Percentiles rank a stretch among this genome's conserved stretches.
These are phyloP conservation scores for Tapirus indicus DNA, from an alignment of 2,797 vertebrate genomes.

Conservation along the genomic window DNA sequence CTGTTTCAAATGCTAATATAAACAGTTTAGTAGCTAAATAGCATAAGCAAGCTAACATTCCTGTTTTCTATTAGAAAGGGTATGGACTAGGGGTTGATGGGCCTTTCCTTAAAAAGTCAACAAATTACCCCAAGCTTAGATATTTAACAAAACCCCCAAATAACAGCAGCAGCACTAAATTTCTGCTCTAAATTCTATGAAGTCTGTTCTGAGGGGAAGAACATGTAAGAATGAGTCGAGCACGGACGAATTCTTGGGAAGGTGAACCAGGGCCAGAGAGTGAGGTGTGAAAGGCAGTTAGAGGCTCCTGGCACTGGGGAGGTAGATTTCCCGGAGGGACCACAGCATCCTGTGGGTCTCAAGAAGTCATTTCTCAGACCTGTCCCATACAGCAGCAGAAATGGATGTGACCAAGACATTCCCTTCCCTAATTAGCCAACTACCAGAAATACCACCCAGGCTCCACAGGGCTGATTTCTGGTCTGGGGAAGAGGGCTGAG, in stretches of 20 bases:
- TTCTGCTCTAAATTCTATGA: not conserved
- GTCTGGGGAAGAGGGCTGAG: not conserved
- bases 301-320: not conserved
- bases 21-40: not conserved
- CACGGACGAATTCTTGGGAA: not conserved
- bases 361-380: not conserved
- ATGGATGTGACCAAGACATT: not conserved
- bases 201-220: not conserved
- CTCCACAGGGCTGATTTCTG: not conserved
- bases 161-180: not conserved
- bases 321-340: not conserved
- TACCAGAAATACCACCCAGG: not conserved
- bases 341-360: rapidly evolving
- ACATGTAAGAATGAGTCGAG: not conserved
- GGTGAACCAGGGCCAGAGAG: not conserved
- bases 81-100: not conserved
- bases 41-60: not conserved
- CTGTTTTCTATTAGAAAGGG: not conserved
- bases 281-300: not conserved
- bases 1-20: not conserved
- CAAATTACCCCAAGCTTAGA: not conserved
- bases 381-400: not conserved
- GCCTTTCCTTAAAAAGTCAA: not conserved
- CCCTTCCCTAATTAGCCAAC: not conserved
- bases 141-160: not conserved